Percentiles rank a stretch among this genome's conserved stretches.
Conservation (phyloP, 35 echinoderm and acorn worm species). For the Strongylocentrotus purpuratus region DNA sequence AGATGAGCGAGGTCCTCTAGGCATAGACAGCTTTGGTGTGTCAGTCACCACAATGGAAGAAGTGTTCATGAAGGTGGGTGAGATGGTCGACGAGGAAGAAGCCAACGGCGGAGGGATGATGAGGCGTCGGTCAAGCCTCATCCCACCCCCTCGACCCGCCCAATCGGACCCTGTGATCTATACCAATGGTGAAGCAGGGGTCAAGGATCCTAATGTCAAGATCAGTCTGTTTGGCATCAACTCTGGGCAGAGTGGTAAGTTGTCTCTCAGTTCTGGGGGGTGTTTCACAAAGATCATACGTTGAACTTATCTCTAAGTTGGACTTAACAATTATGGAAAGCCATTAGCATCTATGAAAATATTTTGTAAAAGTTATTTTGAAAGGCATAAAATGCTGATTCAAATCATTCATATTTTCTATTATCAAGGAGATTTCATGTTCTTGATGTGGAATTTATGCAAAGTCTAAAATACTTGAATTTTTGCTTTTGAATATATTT, state of each 20-base stretch:
- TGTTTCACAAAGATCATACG: no score
- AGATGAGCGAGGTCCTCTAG: slow-evolving; percentile 67
- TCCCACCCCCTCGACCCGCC: not conserved
- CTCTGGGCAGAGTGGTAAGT: not conserved
- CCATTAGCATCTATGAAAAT: no score
- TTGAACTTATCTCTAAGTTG: no score
- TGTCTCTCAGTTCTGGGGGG: not conserved
- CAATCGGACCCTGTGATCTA: not conserved
- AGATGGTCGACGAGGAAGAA: slow-evolving; percentile 66
- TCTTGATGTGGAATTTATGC: no score
- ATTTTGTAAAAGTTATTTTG: no score
- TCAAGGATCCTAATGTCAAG: slow-evolving; percentile 25
- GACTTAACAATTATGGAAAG: no score
- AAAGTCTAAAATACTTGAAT: no score
- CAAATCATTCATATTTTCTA: no score
- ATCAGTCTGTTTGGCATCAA: slow-evolving; percentile 21
- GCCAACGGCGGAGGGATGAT: not conserved
- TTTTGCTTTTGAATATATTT: no score
- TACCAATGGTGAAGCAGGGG: slow-evolving; percentile 31
- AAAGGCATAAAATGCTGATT: no score
- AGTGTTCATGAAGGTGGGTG: slow-evolving; percentile 97
- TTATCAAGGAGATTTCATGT: no score
- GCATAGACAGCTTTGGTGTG: slow-evolving; percentile 93
- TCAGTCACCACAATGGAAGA: slow-evolving; percentile 98
- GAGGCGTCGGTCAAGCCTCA: not conserved